Evolutionary conservation across 2,113 vertebrate species (phyloP), one percentile per base, ranked within the genome.

Genomic region (Synodontis membranacea): DNA sequence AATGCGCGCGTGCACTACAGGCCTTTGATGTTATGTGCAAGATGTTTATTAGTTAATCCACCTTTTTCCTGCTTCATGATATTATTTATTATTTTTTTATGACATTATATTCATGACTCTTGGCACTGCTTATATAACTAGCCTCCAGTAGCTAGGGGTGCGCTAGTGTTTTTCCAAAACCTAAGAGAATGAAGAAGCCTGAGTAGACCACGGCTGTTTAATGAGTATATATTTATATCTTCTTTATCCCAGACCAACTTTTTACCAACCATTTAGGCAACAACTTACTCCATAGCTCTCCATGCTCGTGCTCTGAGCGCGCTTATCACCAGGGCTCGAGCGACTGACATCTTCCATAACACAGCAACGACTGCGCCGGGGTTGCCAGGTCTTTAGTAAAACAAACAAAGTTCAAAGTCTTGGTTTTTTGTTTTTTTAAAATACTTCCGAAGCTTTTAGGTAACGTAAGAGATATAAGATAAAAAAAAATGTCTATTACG

Each of bases 291-390:
- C 50, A 75, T 78, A 75, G 48, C 14, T 5, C n/a, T 75, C 58
- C 92, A 81, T 21, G 91, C 19, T 87, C 50, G 91, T 54, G 91
- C 90, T 89, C 87, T 94, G 60, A 91, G 86, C 62, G 91, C 91
- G 88, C 80, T 70, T 64, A 92, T 81, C 91, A 93, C 89, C 0
- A 91, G 84, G 82, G 31, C 78, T 85, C 84, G 85, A 0, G 85
- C 79, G 31, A 93, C 68, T 84, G 92, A 93, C 93, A 95, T 95
- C 89, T 93, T 94, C 74, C 54, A 91, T 79, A 94, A 93, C 92
- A 12, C 11, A 81, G 48, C 21, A n/a, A 37, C 34, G 44, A 44
- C 25, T 54, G 10, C 3, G 0, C 0, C 14, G 0, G 39, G 83
- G 84, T 88, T 89, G 89, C 86, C 89, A 89, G 54, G 37, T 62